Percentiles rank a stretch among this genome's conserved stretches.
Evolutionary conservation across 2,888 invertebrate species (phyloP).

Genomic region (Acanthopleura granulata): DNA sequence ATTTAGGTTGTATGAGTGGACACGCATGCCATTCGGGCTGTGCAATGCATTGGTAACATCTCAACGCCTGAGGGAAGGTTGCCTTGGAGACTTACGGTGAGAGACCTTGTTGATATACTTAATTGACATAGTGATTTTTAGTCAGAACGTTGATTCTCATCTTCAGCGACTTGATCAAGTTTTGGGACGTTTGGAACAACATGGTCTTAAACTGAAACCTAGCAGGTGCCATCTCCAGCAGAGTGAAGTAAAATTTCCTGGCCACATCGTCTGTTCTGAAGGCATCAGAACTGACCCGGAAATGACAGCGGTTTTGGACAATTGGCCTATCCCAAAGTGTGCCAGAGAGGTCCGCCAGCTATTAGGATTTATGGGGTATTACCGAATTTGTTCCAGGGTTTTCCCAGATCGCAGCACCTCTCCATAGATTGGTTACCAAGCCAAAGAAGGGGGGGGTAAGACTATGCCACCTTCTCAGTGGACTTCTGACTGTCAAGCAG

Average conservation of each 20-base stretch:
- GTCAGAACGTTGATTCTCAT: conserved; percentile 26
- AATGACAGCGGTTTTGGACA: conserved; percentile 15
- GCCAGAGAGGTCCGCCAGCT: conserved; percentile 19
- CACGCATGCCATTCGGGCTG: conserved; percentile 35
- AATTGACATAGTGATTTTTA: conserved; percentile 40
- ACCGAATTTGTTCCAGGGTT: conserved; percentile 31
- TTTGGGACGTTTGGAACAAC: conserved; percentile 32
- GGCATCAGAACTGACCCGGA: conserved; percentile 23
- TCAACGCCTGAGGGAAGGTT: conserved; percentile 35
- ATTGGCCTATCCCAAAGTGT: conserved; percentile 24
- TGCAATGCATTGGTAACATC: conserved; percentile 39
- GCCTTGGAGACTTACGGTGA: conserved; percentile 31
- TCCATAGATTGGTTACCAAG: conserved; percentile 28
- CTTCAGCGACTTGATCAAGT: conserved; percentile 33
- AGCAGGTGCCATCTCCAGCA: conserved; percentile 38
- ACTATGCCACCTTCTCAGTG: conserved; percentile 24
- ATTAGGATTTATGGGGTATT: conserved; percentile 26
- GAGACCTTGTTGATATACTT: conserved; percentile 32
- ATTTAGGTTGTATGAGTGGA: conserved; percentile 33
- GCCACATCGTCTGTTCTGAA: conserved; percentile 18
- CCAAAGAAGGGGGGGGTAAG: background rate
- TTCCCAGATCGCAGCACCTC: conserved; percentile 29
- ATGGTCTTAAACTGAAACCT: conserved; percentile 39
- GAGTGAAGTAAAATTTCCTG: conserved; percentile 24
- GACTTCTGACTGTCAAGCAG: conserved; percentile 26